Conservation (phyloP, 2,797 vertebrate species). For the Pseudocheirus occidentalis region DNA sequence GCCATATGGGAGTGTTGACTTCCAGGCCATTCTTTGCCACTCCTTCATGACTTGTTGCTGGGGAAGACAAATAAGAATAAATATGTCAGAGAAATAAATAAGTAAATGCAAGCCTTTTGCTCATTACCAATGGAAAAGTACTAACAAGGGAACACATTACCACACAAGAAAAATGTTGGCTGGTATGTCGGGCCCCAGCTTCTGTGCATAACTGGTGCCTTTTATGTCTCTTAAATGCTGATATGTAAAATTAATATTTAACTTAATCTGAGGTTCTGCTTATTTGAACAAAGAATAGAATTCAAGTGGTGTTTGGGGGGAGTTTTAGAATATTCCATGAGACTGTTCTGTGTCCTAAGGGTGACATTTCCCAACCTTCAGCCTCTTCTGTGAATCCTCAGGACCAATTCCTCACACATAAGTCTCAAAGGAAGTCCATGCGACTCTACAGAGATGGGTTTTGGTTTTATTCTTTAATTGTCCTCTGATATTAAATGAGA, state of each 20-base stretch:
- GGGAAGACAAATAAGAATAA: constrained; percentile 66
- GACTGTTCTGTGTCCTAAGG: neutral
- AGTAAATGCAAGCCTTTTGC: constrained; percentile 47
- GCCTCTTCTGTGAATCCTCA: constrained; percentile 3
- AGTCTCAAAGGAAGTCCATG: neutral
- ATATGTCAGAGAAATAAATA: constrained; percentile 53
- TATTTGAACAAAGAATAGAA: neutral
- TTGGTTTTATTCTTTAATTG: constrained; percentile 47
- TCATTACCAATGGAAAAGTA: constrained; percentile 63
- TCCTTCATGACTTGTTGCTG: constrained; percentile 57
- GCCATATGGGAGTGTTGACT: constrained; percentile 43
- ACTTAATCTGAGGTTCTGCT: neutral
- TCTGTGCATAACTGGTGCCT: constrained; percentile 16
- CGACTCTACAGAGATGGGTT: neutral
- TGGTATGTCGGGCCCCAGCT: constrained; percentile 1
- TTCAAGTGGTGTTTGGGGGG: neutral
- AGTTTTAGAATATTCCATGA: constrained; percentile 12
- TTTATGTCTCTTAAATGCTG: neutral
- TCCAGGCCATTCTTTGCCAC: neutral
- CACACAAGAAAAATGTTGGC: constrained; percentile 48
- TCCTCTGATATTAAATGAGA: constrained; percentile 33
- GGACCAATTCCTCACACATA: neutral
- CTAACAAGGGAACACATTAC: constrained; percentile 5
- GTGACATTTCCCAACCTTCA: neutral
- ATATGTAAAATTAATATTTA: constrained; percentile 14